Evolutionary conservation across 2,113 vertebrate species (phyloP).

Genomic region (Centropus unirufus): DNA sequence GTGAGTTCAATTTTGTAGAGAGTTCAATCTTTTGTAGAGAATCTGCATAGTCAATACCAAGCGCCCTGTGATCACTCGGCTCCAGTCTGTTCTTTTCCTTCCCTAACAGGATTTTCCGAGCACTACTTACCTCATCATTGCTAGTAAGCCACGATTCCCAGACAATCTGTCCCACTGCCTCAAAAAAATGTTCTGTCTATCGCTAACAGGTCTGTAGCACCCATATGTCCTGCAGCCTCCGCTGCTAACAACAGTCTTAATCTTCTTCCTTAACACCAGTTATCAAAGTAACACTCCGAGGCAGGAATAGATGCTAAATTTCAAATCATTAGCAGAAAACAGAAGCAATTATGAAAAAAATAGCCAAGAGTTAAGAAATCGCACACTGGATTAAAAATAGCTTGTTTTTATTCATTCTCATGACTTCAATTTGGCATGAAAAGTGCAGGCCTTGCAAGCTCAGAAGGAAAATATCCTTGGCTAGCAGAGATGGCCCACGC

Average conservation of each 20-base stretch:
- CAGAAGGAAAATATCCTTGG: not conserved
- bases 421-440: not conserved
- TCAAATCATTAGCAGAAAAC: constrained; percentile 36
- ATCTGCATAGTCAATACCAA: not conserved
- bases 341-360: constrained; percentile 27
- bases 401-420: not conserved
- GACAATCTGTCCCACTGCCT: constrained; percentile 43
- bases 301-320: constrained; percentile 40
- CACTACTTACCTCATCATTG: constrained; percentile 24
- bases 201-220: constrained; percentile 16
- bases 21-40: constrained; percentile 3
- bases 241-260: constrained; percentile 15
- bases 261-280: not conserved
- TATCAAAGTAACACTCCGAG: constrained; percentile 3
- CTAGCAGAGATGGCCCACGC: not conserved
- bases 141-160: constrained; percentile 29
- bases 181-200: constrained; percentile 40
- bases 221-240: constrained; percentile 35
- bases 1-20: not conserved
- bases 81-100: not conserved
- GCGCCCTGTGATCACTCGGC: not conserved
- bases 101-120: constrained; percentile 47
- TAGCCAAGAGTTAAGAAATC: constrained; percentile 21
- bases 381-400: constrained; percentile 38
- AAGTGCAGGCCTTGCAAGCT: not conserved